Conservation (phyloP, 2,797 vertebrate genomes). For the Acanthiza pusilla region DNA sequence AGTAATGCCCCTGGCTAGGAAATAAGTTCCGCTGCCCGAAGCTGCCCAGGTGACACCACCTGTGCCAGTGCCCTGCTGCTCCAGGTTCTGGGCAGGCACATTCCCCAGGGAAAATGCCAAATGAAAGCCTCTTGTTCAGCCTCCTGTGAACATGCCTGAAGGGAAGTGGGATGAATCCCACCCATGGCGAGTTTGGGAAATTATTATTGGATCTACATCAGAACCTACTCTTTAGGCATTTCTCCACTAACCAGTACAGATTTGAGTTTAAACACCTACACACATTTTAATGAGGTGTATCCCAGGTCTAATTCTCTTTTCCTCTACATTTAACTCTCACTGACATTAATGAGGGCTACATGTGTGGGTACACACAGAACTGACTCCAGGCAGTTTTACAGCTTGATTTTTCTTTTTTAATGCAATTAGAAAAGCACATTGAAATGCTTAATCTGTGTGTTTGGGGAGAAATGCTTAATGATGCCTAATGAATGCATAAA, state of each 20-base stretch:
- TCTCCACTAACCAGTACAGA: neutral
- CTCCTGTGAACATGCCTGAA: neutral
- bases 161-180: neutral
- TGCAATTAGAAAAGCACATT: slow-evolving; percentile 15
- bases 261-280: neutral
- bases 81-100: neutral
- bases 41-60: neutral
- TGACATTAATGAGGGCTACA: neutral
- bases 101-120: neutral
- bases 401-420: neutral
- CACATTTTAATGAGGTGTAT: neutral
- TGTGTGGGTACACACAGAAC: neutral
- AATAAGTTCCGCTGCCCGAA: neutral
- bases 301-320: neutral
- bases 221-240: neutral
- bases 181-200: neutral
- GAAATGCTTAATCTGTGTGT: slow-evolving; percentile 5
- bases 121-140: neutral
- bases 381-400: neutral
- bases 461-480: neutral
- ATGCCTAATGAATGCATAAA: slow-evolving; percentile 24
- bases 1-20: neutral
- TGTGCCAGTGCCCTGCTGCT: neutral
- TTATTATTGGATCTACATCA: neutral
- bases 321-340: neutral